Conservation (phyloP, 2,797 vertebrate species). For the Melopsittacus undulatus region DNA sequence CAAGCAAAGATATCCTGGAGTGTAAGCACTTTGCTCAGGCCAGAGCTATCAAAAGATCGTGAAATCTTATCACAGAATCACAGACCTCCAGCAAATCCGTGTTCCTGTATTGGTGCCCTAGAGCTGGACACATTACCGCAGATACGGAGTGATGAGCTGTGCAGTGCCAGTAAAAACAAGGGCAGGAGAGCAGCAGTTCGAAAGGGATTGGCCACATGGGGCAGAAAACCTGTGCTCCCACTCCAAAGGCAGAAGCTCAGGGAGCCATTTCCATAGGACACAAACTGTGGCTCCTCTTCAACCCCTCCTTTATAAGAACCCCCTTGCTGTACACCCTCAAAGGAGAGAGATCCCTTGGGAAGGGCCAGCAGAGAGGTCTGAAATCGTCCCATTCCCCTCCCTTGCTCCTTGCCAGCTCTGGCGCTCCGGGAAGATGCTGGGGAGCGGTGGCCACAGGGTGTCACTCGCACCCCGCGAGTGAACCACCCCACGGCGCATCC, state of each 20-base stretch:
- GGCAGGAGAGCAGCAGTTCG: background rate
- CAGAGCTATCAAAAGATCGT: background rate
- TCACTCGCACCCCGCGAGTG: slow-evolving; percentile 45
- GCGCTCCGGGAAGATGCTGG: background rate
- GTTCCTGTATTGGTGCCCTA: background rate
- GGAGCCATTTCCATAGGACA: background rate
- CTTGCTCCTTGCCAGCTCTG: fast-evolving
- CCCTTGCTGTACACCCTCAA: fast-evolving
- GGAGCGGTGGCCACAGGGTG: slow-evolving; percentile 64
- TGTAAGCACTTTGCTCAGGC: no score
- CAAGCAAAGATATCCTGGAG: background rate
- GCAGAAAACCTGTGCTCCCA: background rate
- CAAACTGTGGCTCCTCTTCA: background rate
- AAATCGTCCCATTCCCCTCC: fast-evolving
- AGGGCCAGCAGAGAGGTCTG: background rate
- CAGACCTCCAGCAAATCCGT: background rate
- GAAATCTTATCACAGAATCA: background rate
- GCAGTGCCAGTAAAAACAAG: background rate
- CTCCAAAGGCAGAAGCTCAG: background rate
- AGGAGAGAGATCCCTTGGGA: background rate
- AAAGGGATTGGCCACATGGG: background rate
- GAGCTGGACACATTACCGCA: background rate
- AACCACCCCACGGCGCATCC: fast-evolving
- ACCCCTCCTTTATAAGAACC: no score
- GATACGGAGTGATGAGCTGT: background rate